phyloP scores from a whole-genome alignment of 2,888 invertebrate species.

The Chrysotoxum bicinctum region DNA sequence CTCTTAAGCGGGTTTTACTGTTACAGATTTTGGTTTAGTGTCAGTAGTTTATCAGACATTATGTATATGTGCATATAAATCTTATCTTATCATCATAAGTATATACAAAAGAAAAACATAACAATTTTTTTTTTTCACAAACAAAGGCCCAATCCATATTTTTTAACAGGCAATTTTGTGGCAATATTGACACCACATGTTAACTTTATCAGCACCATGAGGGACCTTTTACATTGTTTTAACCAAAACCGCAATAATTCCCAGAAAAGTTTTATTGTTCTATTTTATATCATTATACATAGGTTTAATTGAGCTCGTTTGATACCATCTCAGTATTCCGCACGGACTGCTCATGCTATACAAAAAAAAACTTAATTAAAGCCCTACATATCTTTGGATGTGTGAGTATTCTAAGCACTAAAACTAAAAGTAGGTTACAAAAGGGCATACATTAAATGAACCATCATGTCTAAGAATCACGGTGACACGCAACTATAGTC shows the following conservation, averaged over 20 bases:
- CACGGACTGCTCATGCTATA: neutral
- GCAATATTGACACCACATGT: neutral
- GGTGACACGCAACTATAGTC: neutral
- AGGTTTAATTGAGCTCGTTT: neutral
- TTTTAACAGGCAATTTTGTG: neutral
- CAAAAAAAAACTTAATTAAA: constrained; percentile 9
- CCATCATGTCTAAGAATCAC: neutral
- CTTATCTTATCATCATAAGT: too few species aligned
- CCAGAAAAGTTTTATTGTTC: neutral
- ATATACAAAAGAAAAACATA: too few species aligned
- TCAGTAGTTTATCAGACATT: too few species aligned
- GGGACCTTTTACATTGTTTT: neutral
- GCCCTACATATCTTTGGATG: neutral
- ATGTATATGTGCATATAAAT: too few species aligned
- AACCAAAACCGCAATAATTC: neutral
- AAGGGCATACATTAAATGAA: neutral
- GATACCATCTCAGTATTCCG: neutral
- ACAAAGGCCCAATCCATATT: neutral
- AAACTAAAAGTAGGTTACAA: neutral
- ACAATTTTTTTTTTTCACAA: neutral
- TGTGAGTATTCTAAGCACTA: neutral
- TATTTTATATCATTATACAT: constrained; percentile 2
- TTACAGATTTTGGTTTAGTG: too few species aligned
- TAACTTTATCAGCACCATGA: neutral
- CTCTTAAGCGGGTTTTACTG: too few species aligned